phyloP scores from a whole-genome alignment of 1,140 invertebrate genomes.

The Trichonephila clavata region DNA sequence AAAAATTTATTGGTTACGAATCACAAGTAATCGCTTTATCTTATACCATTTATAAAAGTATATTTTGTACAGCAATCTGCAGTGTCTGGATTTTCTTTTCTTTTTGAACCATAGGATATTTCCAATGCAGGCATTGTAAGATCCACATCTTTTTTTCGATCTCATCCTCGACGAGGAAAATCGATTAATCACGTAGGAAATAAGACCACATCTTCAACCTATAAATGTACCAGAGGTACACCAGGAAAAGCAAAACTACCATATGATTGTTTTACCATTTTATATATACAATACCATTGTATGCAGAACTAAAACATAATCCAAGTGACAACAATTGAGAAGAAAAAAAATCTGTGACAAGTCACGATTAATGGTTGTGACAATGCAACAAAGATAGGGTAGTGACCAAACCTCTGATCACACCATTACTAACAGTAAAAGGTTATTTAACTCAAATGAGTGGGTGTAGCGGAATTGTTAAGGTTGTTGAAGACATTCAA shows the following conservation, averaged over 20 bases:
- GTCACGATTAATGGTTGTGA: background rate
- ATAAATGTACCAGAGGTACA: background rate
- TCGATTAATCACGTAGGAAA: background rate
- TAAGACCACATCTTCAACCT: background rate
- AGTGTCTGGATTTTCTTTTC: too few species aligned
- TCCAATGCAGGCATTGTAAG: too few species aligned
- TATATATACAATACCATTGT: slow-evolving; percentile 6
- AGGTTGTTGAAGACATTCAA: background rate
- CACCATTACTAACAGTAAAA: slow-evolving; percentile 1
- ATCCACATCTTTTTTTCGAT: too few species aligned
- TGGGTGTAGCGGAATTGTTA: background rate
- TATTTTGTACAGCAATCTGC: too few species aligned
- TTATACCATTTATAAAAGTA: too few species aligned
- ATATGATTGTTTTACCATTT: background rate
- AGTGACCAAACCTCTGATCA: background rate
- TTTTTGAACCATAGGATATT: too few species aligned
- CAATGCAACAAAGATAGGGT: background rate
- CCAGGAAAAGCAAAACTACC: background rate
- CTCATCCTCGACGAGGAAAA: too few species aligned
- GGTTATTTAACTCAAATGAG: background rate
- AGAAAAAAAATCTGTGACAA: background rate
- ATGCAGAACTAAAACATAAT: background rate
- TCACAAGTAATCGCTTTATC: too few species aligned
- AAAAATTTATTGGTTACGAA: too few species aligned
- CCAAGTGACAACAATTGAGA: background rate